phyloP scores from a whole-genome alignment of 1,140 invertebrate species.

The Coenobita brevimanus region DNA sequence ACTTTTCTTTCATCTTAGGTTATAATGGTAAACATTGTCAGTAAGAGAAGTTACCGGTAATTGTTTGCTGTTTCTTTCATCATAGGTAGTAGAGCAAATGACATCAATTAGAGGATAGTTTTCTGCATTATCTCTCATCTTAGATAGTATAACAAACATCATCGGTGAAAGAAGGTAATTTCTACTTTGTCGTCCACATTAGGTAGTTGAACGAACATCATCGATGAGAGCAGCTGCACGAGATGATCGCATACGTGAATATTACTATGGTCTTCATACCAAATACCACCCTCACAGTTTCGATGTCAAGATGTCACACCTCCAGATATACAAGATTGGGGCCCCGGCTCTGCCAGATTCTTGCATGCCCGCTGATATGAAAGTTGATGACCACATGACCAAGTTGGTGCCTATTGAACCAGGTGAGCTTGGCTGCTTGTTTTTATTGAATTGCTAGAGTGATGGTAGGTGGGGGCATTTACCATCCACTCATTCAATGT shows the following conservation, averaged over 20 bases:
- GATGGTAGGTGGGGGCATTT: no score
- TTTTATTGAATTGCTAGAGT: no score
- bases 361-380: constrained; percentile 96
- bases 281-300: constrained; percentile 81
- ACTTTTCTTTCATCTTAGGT: no score
- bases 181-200: constrained; percentile 66
- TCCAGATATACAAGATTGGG: constrained; percentile 93
- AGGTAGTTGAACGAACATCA: constrained; percentile 90
- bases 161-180: neutral
- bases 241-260: constrained; percentile 90
- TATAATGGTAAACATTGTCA: no score
- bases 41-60: no score
- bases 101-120: no score
- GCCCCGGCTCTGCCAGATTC: constrained; percentile 93
- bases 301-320: constrained; percentile 74
- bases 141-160: neutral
- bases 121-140: neutral
- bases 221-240: constrained; percentile 82
- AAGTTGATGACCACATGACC: constrained; percentile 91
- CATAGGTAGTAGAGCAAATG: no score
- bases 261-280: constrained; percentile 92
- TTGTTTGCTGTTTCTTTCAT: no score
- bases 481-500: no score
- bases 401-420: constrained; percentile 85
- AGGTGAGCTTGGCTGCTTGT: constrained; percentile 31